Conservation (phyloP, 23 tunicate genomes). For the Phallusia fumigata region DNA sequence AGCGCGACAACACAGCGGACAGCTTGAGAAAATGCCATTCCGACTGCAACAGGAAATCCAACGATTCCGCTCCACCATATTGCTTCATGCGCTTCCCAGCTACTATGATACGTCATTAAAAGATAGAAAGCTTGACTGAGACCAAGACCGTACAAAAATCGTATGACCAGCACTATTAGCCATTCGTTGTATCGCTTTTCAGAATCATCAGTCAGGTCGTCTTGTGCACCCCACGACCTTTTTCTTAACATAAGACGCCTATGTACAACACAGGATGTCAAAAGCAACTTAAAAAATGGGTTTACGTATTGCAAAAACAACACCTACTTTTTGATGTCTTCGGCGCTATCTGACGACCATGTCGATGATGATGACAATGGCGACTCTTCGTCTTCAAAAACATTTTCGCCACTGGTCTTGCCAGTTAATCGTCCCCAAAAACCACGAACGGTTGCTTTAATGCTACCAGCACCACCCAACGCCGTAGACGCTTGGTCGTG, state of each 20-base stretch:
- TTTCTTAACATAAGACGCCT: constrained; percentile 55
- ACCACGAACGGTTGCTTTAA: background rate
- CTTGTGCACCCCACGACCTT: constrained; percentile 32
- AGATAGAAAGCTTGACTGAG: constrained; percentile 63
- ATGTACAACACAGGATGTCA: background rate
- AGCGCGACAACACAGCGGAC: constrained; percentile 58
- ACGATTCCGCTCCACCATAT: constrained; percentile 53
- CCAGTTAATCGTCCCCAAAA: background rate
- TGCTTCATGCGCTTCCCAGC: constrained; percentile 62
- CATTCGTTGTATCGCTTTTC: constrained; percentile 15
- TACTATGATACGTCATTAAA: constrained; percentile 63
- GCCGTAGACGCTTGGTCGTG: constrained; percentile 5
- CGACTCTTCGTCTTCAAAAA: background rate
- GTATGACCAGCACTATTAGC: constrained; percentile 21
- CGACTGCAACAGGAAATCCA: constrained; percentile 68
- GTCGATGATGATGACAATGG: constrained; percentile 22
- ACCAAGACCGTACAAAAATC: constrained; percentile 64
- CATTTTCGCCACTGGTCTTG: background rate
- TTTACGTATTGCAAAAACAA: too few species aligned
- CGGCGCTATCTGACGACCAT: constrained; percentile 39
- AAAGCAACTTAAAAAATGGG: background rate
- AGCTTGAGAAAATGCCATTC: constrained; percentile 73
- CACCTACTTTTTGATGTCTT: constrained; percentile 49
- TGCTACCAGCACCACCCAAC: background rate
- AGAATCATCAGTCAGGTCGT: constrained; percentile 17